Evolutionary conservation across 2,797 vertebrate genomes (phyloP).

Genomic region (Myiothlypis coronata): DNA sequence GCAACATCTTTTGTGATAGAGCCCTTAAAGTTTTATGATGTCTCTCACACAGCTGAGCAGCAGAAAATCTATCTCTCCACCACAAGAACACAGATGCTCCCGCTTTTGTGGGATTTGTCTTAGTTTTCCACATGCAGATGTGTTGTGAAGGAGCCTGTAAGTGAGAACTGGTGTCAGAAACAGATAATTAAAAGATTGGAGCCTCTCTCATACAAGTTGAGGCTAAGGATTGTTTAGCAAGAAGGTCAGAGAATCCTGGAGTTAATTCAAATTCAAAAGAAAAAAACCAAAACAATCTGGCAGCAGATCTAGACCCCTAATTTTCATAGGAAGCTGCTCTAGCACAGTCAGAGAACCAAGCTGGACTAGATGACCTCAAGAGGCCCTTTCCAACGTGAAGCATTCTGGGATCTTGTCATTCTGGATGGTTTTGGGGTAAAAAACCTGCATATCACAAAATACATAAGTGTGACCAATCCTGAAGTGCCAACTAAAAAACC

Average conservation of each 20-base stretch:
- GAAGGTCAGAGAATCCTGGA: not conserved
- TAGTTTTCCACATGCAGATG: not conserved
- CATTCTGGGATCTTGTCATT: not conserved
- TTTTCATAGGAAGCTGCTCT: not conserved
- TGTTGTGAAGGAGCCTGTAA: not conserved
- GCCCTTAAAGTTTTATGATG: not conserved
- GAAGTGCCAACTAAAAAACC: not conserved
- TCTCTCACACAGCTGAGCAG: not conserved
- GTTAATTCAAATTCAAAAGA: not conserved
- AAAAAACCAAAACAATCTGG: rapidly evolving
- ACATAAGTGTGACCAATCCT: not conserved
- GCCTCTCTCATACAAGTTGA: not conserved
- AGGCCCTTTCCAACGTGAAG: not conserved
- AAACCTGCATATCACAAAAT: not conserved
- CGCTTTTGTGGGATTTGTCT: not conserved
- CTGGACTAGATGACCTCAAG: not conserved
- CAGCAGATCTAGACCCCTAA: not conserved
- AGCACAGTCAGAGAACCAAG: not conserved
- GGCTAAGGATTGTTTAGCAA: not conserved
- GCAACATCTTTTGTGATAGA: not conserved
- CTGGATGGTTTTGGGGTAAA: not conserved
- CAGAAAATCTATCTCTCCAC: not conserved
- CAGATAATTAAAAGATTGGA: not conserved
- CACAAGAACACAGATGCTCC: not conserved
- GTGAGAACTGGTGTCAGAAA: not conserved